Base-by-base conservation (phyloP, 2,113 vertebrate species). In the Salminus brasiliensis region DNA sequence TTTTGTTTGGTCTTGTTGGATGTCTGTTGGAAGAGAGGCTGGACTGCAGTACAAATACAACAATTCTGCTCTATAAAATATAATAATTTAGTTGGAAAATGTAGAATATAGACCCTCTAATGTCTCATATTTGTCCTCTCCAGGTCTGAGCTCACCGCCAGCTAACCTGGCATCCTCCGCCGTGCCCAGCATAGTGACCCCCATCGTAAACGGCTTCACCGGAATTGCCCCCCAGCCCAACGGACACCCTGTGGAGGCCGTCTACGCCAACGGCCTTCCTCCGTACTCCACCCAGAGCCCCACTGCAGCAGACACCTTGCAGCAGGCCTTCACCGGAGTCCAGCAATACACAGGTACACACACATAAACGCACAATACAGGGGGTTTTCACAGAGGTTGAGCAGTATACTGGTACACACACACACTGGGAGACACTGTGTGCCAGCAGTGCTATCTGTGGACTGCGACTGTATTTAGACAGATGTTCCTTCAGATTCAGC, bases 271-370 rank as follows among this genome's bases (percentile, higher is more conserved):
- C 0, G 93, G 95, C 75, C 92, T 96, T 32, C 88, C 94, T 69
- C 91, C 94, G 7, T 96, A 95, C 85, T 92, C 95, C 91, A 94
- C 94, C 86, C 95, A 96, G 90, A 95, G 92, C 83, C 95, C 95
- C 3, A 93, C 94, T 0, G 92, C 95, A 79, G 93, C 94, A 5
- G 95, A 96, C 81, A 92, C 93, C 12, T 89, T 96, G 65, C 95
- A 96, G 73, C 95, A 95, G 47, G 92, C 94, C 80, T 96, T 95
- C 86, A 91, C 94, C 0, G 95, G 95, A 68, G 93, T 96, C 65
- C 95, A 96, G 88, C 95, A 96, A 85, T 96, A 95, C 74, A 95
- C 95, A 93, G 95, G 95, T 96, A 41, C 39, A 72, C 65, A 49
- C 25, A 59, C 7, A 43, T 18, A 30, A 39, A 52, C 21, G 23